phyloP scores from a whole-genome alignment of 92 coral and sea anemone species.

The Chrysogorgia sp. region DNA sequence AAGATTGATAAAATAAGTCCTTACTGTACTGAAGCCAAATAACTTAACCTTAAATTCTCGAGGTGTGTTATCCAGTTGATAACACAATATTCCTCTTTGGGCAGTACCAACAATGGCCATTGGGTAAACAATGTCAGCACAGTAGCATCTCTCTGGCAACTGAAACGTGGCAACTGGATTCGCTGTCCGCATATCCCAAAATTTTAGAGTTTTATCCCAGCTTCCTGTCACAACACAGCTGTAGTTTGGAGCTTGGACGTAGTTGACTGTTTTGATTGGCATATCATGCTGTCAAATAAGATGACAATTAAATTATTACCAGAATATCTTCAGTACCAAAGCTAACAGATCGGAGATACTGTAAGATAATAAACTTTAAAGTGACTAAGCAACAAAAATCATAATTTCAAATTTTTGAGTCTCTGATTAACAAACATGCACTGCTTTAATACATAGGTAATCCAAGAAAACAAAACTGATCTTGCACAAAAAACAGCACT shows the following conservation, averaged over 20 bases:
- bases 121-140: constrained; percentile 97
- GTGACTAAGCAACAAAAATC: no score
- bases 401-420: no score
- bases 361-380: no score
- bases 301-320: neutral
- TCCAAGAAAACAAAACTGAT: no score
- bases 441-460: no score
- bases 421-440: no score
- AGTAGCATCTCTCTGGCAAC: constrained; percentile 91
- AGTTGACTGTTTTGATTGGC: constrained; percentile 85
- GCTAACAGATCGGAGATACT: no score
- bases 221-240: constrained; percentile 95
- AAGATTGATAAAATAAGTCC: neutral
- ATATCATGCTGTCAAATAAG: constrained; percentile 77
- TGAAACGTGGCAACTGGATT: constrained; percentile 79
- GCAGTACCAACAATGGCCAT: constrained; percentile 99
- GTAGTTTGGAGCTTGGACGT: constrained; percentile 95
- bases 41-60: constrained; percentile 76
- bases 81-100: constrained; percentile 92
- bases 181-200: constrained; percentile 89
- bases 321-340: no score
- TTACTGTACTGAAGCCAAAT: no score
- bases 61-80: constrained; percentile 90
- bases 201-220: constrained; percentile 96
- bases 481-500: no score